Conservation (phyloP, 2,888 invertebrate species). For the Holacanthella duospinosa region DNA sequence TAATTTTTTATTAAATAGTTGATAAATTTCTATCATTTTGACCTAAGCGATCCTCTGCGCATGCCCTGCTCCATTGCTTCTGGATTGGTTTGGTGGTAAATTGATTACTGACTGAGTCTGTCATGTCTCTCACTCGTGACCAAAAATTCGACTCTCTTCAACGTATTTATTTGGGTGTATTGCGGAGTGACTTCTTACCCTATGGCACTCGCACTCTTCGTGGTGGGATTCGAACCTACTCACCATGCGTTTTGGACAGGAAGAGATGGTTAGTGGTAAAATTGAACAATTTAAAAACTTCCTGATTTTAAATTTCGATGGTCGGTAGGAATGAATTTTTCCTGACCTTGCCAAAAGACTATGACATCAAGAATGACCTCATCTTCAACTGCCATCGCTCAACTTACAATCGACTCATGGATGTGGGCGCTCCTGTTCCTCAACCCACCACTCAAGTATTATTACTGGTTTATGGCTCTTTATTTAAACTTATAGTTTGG, state of each 20-base stretch:
- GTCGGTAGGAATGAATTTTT: slow-evolving; percentile 31
- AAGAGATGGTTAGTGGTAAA: slow-evolving; percentile 33
- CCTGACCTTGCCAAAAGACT: slow-evolving; percentile 27
- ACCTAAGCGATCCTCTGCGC: too few relatives aligned
- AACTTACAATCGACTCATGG: slow-evolving; percentile 30
- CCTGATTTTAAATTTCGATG: not conserved
- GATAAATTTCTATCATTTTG: too few relatives aligned
- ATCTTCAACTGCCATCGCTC: slow-evolving; percentile 26
- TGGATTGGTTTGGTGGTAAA: too few relatives aligned
- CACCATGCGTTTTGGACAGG: slow-evolving; percentile 31
- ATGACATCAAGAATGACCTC: slow-evolving; percentile 32
- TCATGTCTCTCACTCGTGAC: too few relatives aligned
- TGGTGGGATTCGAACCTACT: slow-evolving; percentile 18
- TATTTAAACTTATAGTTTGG: not conserved
- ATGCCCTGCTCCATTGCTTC: too few relatives aligned
- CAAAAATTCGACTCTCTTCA: too few relatives aligned
- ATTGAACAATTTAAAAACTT: not conserved
- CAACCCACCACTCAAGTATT: slow-evolving; percentile 29
- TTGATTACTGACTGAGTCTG: too few relatives aligned
- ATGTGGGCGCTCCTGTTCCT: slow-evolving; percentile 26
- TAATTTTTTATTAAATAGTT: too few relatives aligned
- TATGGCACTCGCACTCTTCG: slow-evolving; percentile 23
- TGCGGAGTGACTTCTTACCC: not conserved
- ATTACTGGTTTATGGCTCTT: not conserved
- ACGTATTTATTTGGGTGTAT: not conserved